Evolutionary conservation across 2,888 invertebrate species (phyloP), one percentile per base, ranked within the genome.

Genomic region (Lypha dubia): DNA sequence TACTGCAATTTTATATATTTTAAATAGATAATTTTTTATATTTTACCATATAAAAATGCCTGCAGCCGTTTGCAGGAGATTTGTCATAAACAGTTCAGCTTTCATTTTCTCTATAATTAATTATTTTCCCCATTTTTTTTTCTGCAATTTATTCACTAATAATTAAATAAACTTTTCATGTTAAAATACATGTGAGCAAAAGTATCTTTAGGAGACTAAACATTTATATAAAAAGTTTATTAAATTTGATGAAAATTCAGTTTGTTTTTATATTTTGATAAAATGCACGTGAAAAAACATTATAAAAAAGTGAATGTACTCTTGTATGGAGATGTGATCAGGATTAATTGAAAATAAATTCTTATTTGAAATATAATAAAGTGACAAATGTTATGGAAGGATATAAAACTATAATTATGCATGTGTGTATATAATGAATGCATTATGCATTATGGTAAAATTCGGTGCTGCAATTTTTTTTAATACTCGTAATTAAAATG

Each of bases 221-320:
- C 8, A 67, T 49, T 28, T n/a, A 1, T 41, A 38, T 44, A 20
- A 20, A 22, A 35, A 53, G 22, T 56, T 74, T 68, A 75, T 70
- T 44, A 63, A 63, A 49, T 68, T 70, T 75, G 35, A 17, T 53
- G 35, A n/a, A 63, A 75, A 70, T 60, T 44, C 32, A 60, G 63
- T 81, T 75, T 62, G 53, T 75, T 67, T n/a, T n/a, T 60, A 28
- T 22, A 44, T 60, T 20, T 28, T 35, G 5, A n/a, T 60, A 1
- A 70, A 73, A 38, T 53, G n/a, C 38, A n/a, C 8, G 13, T n/a
- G 17, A 62, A 15, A 62, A n/a, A n/a, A n/a, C n/a, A n/a, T n/a
- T n/a, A n/a, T n/a, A n/a, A n/a, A n/a, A 20, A 24, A 58, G 51
- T 4, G 6, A 60, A 41, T 38, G 38, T 35, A 4, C 9, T 11